Base-by-base conservation (phyloP, 2,113 vertebrate genomes). In the Aspidoscelis tigris region DNA sequence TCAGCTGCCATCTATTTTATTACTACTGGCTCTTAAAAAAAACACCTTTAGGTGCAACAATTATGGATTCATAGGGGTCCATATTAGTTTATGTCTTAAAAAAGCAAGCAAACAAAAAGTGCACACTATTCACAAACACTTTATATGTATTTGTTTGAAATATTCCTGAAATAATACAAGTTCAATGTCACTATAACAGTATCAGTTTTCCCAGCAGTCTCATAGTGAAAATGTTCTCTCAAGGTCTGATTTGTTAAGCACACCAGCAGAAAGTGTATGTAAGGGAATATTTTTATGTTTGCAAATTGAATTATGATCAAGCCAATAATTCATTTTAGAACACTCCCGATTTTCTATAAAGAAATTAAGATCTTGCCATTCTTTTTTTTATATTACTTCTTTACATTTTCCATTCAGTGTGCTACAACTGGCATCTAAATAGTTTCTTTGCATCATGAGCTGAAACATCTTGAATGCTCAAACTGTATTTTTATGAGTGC, bases 401-500 rank as follows among this genome's bases (percentile, higher is more conserved):
- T 88, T 87, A 87, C 89, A 90, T 95, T 96, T 96, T 95, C 93
- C 92, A 94, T 88, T 92, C 90, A 95, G 90, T 86, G 76, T 94
- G 87, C 91, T 92, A 90, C 93, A 95, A 96, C 93, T 93, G 91
- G 95, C 93, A 96, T 95, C 95, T 97, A 96, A 96, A 97, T 93
- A 96, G 96, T 92, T 95, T 92, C 95, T 95, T 94, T 96, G 93
- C 96, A 1, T 93, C 88, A 1, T 89, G 94, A 93, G 95, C 87
- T 89, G 95, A 96, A 96, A 96, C 95, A 96, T 96, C 95, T 93
- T 97, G 96, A 97, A 97, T 97, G 96, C 95, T 95, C 95, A 97
- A 96, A 96, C 96, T 97, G 96, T 97, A 95, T 95, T 97, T 97
- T 97, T 96, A 96, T 93, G 96, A 96, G 94, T 94, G 94, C 92